Evolutionary conservation across 2,113 vertebrate genomes (phyloP).

Genomic region (Accipiter cooperii): DNA sequence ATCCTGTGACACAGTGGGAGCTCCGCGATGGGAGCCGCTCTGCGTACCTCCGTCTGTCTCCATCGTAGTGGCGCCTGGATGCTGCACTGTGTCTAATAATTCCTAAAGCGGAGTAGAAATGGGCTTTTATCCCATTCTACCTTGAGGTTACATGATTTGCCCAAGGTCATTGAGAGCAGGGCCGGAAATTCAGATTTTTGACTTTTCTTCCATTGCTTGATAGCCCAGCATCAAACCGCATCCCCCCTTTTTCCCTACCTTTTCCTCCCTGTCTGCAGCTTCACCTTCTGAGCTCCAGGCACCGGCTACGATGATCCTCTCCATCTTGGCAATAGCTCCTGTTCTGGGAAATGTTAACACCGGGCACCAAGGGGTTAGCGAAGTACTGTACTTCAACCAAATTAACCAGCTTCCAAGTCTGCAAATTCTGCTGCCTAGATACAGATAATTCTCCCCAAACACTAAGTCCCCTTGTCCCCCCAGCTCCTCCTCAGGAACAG

Average conservation of each 20-base stretch:
- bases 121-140: background rate
- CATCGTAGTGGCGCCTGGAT: background rate
- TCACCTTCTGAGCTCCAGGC: background rate
- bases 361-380: background rate
- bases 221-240: background rate
- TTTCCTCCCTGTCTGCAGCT: background rate
- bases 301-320: background rate
- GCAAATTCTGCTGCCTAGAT: background rate
- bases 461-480: background rate
- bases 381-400: background rate
- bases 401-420: background rate
- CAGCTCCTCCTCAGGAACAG: background rate
- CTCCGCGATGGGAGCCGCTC: background rate
- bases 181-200: background rate
- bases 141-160: fast-evolving
- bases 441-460: background rate
- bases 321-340: background rate
- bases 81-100: background rate
- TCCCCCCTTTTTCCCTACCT: background rate
- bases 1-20: fast-evolving
- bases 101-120: background rate
- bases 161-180: background rate
- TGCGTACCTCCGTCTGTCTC: background rate
- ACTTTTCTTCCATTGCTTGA: background rate
- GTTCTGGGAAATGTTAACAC: background rate